A percentile compares a stretch with the other conserved stretches of the same genome.
Conservation (phyloP, 2,888 invertebrate species). For the Pseudococcus longispinus region DNA sequence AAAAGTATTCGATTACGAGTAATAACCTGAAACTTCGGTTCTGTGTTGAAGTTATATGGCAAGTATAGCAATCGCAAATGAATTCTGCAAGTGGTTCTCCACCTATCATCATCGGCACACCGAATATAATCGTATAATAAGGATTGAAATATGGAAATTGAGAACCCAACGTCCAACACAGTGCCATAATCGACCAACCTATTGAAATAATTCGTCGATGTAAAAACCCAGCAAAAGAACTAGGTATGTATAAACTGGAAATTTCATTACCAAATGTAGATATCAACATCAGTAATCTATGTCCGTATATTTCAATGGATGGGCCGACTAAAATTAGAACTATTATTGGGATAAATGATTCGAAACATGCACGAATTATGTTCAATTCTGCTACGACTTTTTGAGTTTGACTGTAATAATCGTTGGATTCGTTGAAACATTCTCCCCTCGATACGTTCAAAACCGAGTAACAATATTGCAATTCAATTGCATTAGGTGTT, state of each 20-base stretch:
- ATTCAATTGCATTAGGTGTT: conserved; percentile 35
- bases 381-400: background rate
- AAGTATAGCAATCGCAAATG: background rate
- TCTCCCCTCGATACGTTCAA: background rate
- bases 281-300: background rate
- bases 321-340: background rate
- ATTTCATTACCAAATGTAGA: background rate
- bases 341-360: background rate
- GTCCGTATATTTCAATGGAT: background rate
- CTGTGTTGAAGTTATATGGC: background rate
- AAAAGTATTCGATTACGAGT: background rate
- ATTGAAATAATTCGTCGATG: background rate
- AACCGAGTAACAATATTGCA: conserved; percentile 9
- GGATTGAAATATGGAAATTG: background rate
- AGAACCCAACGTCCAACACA: background rate
- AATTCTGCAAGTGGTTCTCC: background rate
- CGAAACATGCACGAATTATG: background rate
- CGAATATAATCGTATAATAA: background rate
- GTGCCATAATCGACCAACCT: background rate
- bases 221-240: too few species aligned
- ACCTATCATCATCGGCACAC: background rate
- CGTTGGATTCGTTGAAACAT: background rate
- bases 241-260: too few species aligned
- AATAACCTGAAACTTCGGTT: background rate
- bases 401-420: background rate